Base-by-base conservation (phyloP, 2,888 invertebrate species). In the Drosophila parthenogenetica region DNA sequence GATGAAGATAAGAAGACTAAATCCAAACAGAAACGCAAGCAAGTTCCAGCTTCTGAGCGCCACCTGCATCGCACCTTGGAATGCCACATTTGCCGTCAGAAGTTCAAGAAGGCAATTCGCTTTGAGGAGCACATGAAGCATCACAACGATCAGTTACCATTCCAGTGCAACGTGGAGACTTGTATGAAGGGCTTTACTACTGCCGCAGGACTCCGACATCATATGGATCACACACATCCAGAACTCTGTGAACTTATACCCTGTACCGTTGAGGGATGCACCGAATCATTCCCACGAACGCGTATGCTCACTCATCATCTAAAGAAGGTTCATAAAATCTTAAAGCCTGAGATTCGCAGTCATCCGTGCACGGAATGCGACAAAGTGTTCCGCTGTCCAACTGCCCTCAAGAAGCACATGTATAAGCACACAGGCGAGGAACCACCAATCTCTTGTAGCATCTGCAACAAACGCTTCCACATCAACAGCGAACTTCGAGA, bases 401-500 rank as follows among this genome's bases (percentile, higher is more conserved):
- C 90, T 49, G 91, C 91, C 2, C 81, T 91, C 1, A 92, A 90
- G 48, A 91, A 91, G 42, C 91, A 91, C 39, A 91, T 90, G 79
- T 91, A 90, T 49, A 89, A 91, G 16, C 91, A 91, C 60, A 91
- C 89, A 7, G 91, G 92, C 10, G 85, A 91, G 68, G 90, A 90
- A 51, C 51, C 90, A 49, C 91, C 92, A 2, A 90, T 90, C 48
- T 87, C 90, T 3, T 91, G 91, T 37, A 86, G 89, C 51, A 90
- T 90, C 35, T 91, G 91, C 17, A 82, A 83, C 17, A 91, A 90
- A 54, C 87, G 91, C 0, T 91, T 91, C 45, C 90, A 91, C 43
- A 91, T 90, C 5, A 90, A 90, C 51, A 90, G 91, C 22, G 91
- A 91, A 2, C 80, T 92, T 0, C 89, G 90, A 32, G 91, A 91